phyloP scores from a whole-genome alignment of 2,888 invertebrate genomes.

The Stenotaenia linearis region DNA sequence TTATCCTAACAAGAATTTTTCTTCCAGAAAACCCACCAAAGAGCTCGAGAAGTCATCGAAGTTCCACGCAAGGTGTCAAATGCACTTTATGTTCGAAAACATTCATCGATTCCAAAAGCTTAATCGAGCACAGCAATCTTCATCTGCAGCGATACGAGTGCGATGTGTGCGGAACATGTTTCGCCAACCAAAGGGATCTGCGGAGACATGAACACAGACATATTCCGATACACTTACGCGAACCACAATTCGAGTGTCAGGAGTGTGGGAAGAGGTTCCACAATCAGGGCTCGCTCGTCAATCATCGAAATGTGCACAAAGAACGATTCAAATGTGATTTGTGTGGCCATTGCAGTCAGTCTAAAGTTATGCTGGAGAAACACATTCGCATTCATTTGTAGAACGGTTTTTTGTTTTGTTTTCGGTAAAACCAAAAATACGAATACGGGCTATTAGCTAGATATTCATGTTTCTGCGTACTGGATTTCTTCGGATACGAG shows the following conservation, averaged over 20 bases:
- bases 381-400: not conserved
- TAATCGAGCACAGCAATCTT: not conserved
- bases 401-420: too few relatives aligned
- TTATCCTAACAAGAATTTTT: not conserved
- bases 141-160: not conserved
- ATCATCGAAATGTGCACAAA: not conserved
- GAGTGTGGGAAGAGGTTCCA: not conserved
- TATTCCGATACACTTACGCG: not conserved
- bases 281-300: not conserved
- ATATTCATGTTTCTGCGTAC: too few relatives aligned
- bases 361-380: not conserved
- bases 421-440: too few relatives aligned
- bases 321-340: not conserved
- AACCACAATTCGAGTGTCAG: not conserved
- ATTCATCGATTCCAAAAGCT: not conserved
- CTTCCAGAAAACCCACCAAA: not conserved
- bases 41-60: too few relatives aligned
- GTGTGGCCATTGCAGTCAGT: slow-evolving; percentile 2
- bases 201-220: not conserved
- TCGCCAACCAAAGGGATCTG: not conserved
- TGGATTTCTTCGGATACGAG: too few relatives aligned
- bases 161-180: not conserved
- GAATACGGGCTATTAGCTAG: too few relatives aligned
- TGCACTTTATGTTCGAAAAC: not conserved
- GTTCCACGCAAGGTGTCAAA: not conserved